Evolutionary conservation across 2,797 vertebrate species (phyloP).

Genomic region (Scleropages formosus): DNA sequence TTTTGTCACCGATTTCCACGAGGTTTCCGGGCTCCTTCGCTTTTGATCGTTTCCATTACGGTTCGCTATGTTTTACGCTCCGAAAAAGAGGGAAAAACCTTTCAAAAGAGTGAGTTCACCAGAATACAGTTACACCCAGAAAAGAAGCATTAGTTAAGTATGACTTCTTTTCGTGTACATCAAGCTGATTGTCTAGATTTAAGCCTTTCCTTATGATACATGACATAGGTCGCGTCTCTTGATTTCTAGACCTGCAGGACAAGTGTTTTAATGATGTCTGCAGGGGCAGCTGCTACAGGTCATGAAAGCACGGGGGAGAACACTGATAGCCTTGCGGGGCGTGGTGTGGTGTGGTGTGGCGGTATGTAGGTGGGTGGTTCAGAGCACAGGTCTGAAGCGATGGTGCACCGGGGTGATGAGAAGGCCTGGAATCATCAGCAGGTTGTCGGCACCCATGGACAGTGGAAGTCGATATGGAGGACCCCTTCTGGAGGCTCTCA

Average conservation of each 20-base stretch:
- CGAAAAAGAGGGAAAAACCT: not conserved
- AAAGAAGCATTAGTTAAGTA: no score
- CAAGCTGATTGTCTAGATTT: not conserved
- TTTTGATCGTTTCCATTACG: not conserved
- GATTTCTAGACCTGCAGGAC: not conserved
- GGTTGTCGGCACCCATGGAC: constrained; percentile 46
- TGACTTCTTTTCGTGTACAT: no score
- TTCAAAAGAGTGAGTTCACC: no score
- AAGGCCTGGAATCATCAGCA: constrained; percentile 12
- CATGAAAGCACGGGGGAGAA: not conserved
- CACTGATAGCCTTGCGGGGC: not conserved
- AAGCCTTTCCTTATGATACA: no score
- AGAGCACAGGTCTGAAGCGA: no score
- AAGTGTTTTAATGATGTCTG: not conserved
- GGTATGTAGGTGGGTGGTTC: not conserved
- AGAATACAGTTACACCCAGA: no score
- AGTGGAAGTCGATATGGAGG: constrained; percentile 39
- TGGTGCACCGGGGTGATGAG: not conserved
- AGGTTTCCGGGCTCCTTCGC: not conserved
- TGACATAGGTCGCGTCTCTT: no score
- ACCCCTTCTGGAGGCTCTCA: constrained; percentile 43
- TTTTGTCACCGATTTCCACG: not conserved
- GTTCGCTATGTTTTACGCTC: not conserved
- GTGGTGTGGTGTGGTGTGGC: not conserved
- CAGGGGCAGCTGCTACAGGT: not conserved